These are phyloP conservation scores for Lepidurus arcticus DNA, from an alignment of 1,140 invertebrate species.

Conservation along the genomic window DNA sequence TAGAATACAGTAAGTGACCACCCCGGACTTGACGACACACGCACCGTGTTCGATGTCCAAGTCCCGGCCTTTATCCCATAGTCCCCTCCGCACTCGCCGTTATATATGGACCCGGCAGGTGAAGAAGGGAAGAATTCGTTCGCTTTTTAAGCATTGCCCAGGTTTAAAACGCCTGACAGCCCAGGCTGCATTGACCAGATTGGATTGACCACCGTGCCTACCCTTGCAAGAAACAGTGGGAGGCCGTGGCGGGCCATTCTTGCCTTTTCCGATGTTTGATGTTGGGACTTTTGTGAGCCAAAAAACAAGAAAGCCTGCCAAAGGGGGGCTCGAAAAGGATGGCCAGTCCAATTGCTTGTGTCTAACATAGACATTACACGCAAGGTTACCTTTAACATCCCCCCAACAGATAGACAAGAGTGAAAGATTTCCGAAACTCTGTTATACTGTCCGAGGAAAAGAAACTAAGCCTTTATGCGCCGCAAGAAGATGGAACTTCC, in stretches of 20 bases:
- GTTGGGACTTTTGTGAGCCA: not conserved
- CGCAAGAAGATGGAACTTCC: no score
- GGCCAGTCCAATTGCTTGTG: constrained; percentile 8
- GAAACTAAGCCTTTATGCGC: not conserved
- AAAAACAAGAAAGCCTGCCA: not conserved
- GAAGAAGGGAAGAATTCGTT: not conserved
- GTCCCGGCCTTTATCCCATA: not conserved
- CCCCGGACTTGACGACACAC: not conserved
- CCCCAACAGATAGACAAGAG: not conserved
- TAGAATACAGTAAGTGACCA: not conserved
- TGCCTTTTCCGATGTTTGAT: not conserved
- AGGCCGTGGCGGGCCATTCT: not conserved
- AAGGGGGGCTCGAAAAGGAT: not conserved
- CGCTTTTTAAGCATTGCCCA: no score
- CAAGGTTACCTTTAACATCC: constrained; percentile 5
- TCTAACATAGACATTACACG: constrained; percentile 19
- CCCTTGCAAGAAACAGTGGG: not conserved
- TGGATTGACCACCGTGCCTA: not conserved
- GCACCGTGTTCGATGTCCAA: not conserved
- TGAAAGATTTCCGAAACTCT: not conserved
- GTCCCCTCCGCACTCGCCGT: not conserved
- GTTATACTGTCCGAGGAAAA: not conserved
- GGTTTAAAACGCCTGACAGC: not conserved
- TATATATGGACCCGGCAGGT: not conserved
- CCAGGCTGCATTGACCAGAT: not conserved